Evolutionary conservation across 2,113 vertebrate genomes (phyloP).

Genomic region (Coturnix japonica): DNA sequence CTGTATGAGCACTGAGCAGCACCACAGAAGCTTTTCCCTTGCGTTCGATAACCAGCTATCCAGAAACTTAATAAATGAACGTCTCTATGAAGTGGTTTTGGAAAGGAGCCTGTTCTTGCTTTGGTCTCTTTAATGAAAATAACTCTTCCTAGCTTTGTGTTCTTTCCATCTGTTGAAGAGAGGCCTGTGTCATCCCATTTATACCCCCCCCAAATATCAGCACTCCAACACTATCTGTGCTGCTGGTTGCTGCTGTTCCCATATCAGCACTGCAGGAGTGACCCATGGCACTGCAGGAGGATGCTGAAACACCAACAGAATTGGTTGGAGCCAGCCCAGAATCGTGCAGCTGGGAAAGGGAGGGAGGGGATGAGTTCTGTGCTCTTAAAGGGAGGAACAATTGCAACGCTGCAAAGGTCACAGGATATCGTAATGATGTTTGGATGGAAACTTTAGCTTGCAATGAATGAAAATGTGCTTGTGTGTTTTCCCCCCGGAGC

Average conservation of each 20-base stretch:
- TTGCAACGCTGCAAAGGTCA: slow-evolving; percentile 46
- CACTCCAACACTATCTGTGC: neutral
- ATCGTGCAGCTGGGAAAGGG: slow-evolving; percentile 52
- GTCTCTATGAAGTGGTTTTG: slow-evolving; percentile 55
- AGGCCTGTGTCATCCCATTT: neutral
- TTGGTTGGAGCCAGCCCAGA: neutral
- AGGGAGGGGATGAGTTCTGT: neutral
- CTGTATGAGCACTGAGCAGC: neutral
- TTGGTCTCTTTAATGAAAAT: neutral
- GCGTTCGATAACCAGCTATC: neutral
- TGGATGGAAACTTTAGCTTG: slow-evolving; percentile 66
- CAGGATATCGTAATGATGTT: slow-evolving; percentile 49
- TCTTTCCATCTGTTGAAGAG: neutral
- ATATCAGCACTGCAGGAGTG: neutral
- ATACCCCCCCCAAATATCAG: neutral
- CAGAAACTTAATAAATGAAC: neutral
- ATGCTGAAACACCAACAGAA: slow-evolving; percentile 35
- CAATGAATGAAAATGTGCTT: slow-evolving; percentile 58
- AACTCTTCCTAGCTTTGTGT: neutral
- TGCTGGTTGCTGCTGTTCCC: neutral
- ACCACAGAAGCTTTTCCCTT: rapidly evolving
- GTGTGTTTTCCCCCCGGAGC: slow-evolving; percentile 56
- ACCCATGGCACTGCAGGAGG: neutral
- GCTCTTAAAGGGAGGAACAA: slow-evolving; percentile 28
- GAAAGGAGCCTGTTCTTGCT: slow-evolving; percentile 24